Conservation (phyloP, 2,797 vertebrate genomes). For the Rhinoraja longicauda region DNA sequence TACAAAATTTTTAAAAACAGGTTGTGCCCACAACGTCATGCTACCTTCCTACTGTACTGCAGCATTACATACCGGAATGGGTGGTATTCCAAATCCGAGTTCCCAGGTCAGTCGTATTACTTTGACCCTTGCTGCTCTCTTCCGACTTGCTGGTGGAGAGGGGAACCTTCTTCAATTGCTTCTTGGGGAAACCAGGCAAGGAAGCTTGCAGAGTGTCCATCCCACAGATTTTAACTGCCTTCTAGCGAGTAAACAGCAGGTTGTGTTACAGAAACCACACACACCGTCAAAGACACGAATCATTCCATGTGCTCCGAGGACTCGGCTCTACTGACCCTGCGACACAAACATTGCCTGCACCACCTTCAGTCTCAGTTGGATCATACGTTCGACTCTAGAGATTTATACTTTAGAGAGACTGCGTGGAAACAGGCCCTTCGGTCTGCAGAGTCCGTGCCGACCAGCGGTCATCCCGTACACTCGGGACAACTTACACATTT, state of each 20-base stretch:
- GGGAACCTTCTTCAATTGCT: background rate
- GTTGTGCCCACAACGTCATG: background rate
- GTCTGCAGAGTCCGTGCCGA: too few species aligned
- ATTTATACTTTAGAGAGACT: too few species aligned
- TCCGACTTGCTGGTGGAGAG: background rate
- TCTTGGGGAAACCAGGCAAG: slow-evolving; percentile 14
- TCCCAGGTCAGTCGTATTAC: slow-evolving; percentile 12
- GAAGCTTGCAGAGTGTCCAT: slow-evolving; percentile 15
- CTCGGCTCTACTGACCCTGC: too few species aligned
- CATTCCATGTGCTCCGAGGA: background rate
- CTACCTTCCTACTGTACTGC: background rate
- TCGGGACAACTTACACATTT: too few species aligned
- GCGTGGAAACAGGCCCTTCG: too few species aligned
- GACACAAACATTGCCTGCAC: too few species aligned
- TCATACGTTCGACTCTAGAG: too few species aligned
- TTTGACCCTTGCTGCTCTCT: background rate
- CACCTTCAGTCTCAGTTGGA: background rate
- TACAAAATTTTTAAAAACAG: too few species aligned
- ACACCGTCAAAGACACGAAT: background rate
- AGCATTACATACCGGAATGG: background rate
- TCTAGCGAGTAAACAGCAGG: background rate
- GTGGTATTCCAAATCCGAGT: slow-evolving; percentile 31
- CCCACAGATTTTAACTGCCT: slow-evolving; percentile 14
- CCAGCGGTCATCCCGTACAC: too few species aligned
- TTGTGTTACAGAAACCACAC: background rate